A percentile compares a stretch with the other conserved stretches of the same genome.
These are phyloP conservation scores for Loriculus beryllinus DNA, from an alignment of 2,797 vertebrate species.

Conservation along the genomic window DNA sequence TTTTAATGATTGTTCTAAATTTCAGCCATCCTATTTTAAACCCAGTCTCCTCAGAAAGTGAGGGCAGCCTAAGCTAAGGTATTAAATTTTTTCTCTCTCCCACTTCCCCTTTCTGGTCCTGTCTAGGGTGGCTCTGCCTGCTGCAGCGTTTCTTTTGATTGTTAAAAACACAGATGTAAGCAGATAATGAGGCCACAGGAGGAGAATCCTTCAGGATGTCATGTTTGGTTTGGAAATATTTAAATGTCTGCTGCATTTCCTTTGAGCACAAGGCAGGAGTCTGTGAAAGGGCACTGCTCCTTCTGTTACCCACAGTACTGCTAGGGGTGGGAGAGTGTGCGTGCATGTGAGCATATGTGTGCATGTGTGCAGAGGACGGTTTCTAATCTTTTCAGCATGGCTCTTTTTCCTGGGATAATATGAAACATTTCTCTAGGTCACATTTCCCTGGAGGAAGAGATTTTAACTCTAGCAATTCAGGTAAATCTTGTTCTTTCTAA, in stretches of 20 bases:
- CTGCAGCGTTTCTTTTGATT: conserved; percentile 44
- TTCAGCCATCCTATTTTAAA: background rate
- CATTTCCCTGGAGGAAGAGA: background rate
- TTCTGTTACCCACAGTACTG: conserved; percentile 15
- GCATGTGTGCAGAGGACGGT: background rate
- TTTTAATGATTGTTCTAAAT: background rate
- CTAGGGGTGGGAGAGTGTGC: background rate
- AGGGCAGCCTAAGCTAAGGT: background rate
- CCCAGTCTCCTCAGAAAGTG: background rate
- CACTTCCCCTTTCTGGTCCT: background rate
- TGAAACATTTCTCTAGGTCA: conserved; percentile 1
- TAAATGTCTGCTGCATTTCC: conserved; percentile 78
- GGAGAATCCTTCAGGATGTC: conserved; percentile 74
- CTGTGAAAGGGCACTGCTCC: conserved; percentile 49
- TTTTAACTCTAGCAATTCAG: conserved; percentile 25
- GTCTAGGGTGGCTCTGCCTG: background rate
- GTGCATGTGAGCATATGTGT: background rate
- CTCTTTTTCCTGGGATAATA: background rate
- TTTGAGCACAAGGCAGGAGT: conserved; percentile 53
- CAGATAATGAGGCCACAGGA: conserved; percentile 71
- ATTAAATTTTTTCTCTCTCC: background rate
- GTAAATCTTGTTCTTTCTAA: background rate
- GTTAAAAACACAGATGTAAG: conserved; percentile 61
- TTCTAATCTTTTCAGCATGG: conserved; percentile 48
- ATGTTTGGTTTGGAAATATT: conserved; percentile 78